Conservation (phyloP, 2,888 invertebrate species). For the Zygaena filipendulae region DNA sequence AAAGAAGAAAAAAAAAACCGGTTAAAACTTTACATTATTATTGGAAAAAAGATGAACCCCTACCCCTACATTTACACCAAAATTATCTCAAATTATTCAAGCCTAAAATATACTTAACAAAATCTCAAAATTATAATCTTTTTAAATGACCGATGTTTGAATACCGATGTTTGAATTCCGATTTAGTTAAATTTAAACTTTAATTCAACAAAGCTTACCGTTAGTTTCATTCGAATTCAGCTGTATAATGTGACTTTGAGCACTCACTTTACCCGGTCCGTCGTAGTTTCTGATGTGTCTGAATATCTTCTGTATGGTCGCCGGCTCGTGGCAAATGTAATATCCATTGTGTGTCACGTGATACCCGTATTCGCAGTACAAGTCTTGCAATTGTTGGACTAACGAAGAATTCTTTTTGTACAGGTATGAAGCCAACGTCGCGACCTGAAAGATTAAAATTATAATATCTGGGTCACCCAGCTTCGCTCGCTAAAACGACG, state of each 20-base stretch:
- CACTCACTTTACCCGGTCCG: constrained; percentile 70
- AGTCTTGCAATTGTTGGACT: constrained; percentile 72
- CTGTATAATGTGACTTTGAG: too few relatives aligned
- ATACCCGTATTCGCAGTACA: constrained; percentile 89
- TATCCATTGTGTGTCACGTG: constrained; percentile 92
- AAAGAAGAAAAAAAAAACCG: constrained; percentile 1
- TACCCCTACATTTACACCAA: too few relatives aligned
- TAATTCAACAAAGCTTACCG: too few relatives aligned
- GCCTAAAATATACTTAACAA: neutral
- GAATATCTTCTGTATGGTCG: constrained; percentile 80
- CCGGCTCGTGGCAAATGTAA: constrained; percentile 83
- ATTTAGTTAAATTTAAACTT: too few relatives aligned
- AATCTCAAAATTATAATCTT: neutral
- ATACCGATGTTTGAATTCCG: too few relatives aligned
- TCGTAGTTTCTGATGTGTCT: constrained; percentile 81
- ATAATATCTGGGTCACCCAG: too few relatives aligned
- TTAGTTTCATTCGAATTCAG: too few relatives aligned
- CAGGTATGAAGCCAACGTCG: constrained; percentile 67
- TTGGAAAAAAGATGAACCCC: too few relatives aligned
- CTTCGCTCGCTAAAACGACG: too few relatives aligned
- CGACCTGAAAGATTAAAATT: constrained; percentile 30
- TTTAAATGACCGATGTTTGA: too few relatives aligned
- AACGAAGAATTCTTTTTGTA: constrained; percentile 67
- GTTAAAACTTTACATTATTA: too few relatives aligned
- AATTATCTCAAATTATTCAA: too few relatives aligned